Evolutionary conservation across 2,113 vertebrate species (phyloP), one percentile per base, ranked within the genome.

Genomic region (Centrocercus urophasianus): DNA sequence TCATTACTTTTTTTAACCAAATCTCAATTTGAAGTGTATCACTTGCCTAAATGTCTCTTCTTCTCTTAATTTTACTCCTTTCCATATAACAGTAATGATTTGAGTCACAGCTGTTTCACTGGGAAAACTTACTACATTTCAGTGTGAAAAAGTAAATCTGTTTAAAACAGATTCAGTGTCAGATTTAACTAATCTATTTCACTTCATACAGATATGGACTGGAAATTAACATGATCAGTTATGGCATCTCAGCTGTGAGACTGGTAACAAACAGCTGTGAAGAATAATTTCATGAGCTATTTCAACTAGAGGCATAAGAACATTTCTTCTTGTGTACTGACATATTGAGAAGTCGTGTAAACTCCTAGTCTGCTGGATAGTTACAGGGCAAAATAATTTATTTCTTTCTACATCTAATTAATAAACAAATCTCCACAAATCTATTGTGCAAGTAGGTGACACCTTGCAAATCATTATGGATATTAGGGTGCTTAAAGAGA

Each of bases 111-210:
- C 79, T 94, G 72, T 77, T 90, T 96, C 45, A 45, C 21, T 66
- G 69, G 69, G 70, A 94, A 91, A 93, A 30, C 24, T 47, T 52
- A 24, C 66, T 77, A 45, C 34, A 77, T 95, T 94, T 88, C 92
- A 83, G 61, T 59, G 27, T 8, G 77, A 91, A 88, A 56, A 69
- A 88, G 24, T 77, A 94, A 94, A 96, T 94, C 69, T 91, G 28
- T 93, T 94, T 93, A 42, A 88, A 87, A 88, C 38, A 76, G 38
- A 42, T 50, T 74, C 79, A 56, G 64, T 66, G 75, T 72, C 88
- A 91, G 88, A 96, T 96, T 93, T 88, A 96, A 93, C 79, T 38
- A 88, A 96, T 96, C 69, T 88, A 60, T 95, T 96, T 93, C 73
- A 88, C 93, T 96, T 95, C 86, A 38, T 42, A 83, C 76, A 90